Base-by-base conservation (phyloP, 2,888 invertebrate species). In the Noctua comes region DNA sequence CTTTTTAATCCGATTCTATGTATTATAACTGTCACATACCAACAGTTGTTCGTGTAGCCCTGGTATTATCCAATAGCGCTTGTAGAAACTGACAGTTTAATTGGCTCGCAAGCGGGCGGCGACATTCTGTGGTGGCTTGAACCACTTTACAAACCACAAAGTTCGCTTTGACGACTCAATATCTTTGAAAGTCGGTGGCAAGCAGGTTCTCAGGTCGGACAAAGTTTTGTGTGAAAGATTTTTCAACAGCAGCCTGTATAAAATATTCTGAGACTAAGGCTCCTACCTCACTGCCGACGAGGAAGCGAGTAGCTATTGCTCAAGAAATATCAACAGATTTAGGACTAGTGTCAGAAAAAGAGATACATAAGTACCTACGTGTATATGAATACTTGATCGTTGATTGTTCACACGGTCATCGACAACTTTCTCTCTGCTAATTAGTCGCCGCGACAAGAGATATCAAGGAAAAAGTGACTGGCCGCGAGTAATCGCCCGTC, bases 161-260 rank as follows among this genome's bases (percentile, higher is more conserved):
- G 43, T 82, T 66, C 68, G 65, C 64, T 72, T 72, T 72, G 77
- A 51, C 16, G 64, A 68, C 76, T 81, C 54, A 70, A 81, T 81
- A 77, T 82, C 71, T 77, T 77, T 77, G 64, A 57, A 82, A 82
- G 16, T 69, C 31, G 54, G 72, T 21, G 36, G 70, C 16, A n/a
- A 80, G 18, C 48, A 24, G 57, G 59, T 54, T 40, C 21, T 43
- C 21, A 27, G 59, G 8, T 70, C 13, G 27, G 21, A 16, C 18
- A 16, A 80, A 70, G 27, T 71, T 76, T 75, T 57, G 11, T 65
- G 16, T 36, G 1, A 24, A 31, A 51, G 51, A 2, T 27, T 59
- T 59, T 66, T 43, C 4, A 36, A 43, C 27, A 24, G 6, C 16
- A 36, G 3, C 1, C 8, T 43, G n/a, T 43, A 18, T 43, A 43